Evolutionary conservation across 2,113 vertebrate genomes (phyloP).

Genomic region (Pyrgilauda ruficollis): DNA sequence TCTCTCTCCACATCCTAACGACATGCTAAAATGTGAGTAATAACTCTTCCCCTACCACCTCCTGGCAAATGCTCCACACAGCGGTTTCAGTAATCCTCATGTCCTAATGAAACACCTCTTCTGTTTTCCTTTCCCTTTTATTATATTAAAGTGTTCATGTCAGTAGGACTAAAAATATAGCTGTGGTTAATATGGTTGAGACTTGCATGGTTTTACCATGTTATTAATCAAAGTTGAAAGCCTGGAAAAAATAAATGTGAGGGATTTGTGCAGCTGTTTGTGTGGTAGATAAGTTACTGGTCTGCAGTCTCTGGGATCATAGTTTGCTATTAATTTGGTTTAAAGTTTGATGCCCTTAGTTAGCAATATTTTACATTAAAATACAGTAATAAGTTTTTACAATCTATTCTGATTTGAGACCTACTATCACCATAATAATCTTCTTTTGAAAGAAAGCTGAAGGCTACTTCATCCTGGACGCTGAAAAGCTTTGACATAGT

Average conservation of each 20-base stretch:
- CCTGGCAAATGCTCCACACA: slow-evolving; percentile 48
- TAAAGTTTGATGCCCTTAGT: slow-evolving; percentile 5
- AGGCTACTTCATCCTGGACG: background rate
- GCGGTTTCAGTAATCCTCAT: slow-evolving; percentile 50
- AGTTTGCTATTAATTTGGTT: slow-evolving; percentile 45
- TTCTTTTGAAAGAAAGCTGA: background rate
- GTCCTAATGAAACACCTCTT: slow-evolving; percentile 51
- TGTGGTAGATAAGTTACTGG: slow-evolving; percentile 27
- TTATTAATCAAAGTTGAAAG: slow-evolving; percentile 68
- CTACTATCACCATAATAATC: background rate
- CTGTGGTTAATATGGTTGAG: slow-evolving; percentile 37
- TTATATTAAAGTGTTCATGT: slow-evolving; percentile 50
- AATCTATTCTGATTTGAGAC: slow-evolving; percentile 7
- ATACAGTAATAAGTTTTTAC: slow-evolving; percentile 14
- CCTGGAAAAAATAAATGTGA: slow-evolving; percentile 61
- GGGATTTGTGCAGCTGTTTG: slow-evolving; percentile 51
- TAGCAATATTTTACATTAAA: slow-evolving; percentile 37
- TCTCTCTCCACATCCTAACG: background rate
- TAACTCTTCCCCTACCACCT: slow-evolving; percentile 16
- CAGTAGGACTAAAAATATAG: slow-evolving; percentile 27
- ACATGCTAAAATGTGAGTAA: slow-evolving; percentile 57
- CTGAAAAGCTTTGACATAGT: slow-evolving; percentile 19
- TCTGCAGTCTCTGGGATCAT: background rate
- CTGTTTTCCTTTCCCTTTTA: slow-evolving; percentile 49
- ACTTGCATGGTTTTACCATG: slow-evolving; percentile 26